Evolutionary conservation across 2,797 vertebrate species (phyloP).

Genomic region (Propithecus deckenii): DNA sequence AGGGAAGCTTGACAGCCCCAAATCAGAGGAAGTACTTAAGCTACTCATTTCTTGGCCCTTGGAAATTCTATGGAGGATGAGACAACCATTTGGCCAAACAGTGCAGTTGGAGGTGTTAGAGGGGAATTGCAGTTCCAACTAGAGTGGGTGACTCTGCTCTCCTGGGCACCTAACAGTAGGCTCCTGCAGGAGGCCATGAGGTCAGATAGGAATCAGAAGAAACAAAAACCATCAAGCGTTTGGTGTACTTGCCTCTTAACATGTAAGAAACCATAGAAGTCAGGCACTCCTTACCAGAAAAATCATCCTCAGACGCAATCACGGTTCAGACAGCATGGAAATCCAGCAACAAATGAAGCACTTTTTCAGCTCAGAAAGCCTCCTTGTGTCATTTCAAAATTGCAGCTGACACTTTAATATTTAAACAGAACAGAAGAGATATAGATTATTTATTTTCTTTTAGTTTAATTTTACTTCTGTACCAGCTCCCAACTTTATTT

Average conservation of each 20-base stretch:
- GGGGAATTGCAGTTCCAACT: background rate
- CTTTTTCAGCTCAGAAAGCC: conserved; percentile 63
- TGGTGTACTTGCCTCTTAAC: background rate
- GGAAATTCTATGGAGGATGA: background rate
- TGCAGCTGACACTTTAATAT: conserved; percentile 83
- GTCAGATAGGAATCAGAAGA: background rate
- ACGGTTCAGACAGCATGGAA: conserved; percentile 61
- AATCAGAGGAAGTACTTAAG: background rate
- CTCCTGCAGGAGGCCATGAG: background rate
- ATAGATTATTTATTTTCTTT: conserved; percentile 85
- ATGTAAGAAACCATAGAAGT: conserved; percentile 17
- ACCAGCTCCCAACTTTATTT: conserved; percentile 80
- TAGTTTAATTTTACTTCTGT: conserved; percentile 84
- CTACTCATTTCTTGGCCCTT: background rate
- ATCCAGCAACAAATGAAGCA: conserved; percentile 69
- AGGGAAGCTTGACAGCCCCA: background rate
- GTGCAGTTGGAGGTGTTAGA: fast-evolving
- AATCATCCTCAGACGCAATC: conserved; percentile 69
- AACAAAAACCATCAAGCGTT: background rate
- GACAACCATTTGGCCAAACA: background rate
- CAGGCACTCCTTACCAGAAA: conserved; percentile 1
- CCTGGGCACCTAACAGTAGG: no score
- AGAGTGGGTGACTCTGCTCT: background rate
- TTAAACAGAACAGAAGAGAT: conserved; percentile 84
- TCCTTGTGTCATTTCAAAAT: conserved; percentile 75